phyloP scores from a whole-genome alignment of 2,888 invertebrate genomes.

The Psylliodes chrysocephalus region DNA sequence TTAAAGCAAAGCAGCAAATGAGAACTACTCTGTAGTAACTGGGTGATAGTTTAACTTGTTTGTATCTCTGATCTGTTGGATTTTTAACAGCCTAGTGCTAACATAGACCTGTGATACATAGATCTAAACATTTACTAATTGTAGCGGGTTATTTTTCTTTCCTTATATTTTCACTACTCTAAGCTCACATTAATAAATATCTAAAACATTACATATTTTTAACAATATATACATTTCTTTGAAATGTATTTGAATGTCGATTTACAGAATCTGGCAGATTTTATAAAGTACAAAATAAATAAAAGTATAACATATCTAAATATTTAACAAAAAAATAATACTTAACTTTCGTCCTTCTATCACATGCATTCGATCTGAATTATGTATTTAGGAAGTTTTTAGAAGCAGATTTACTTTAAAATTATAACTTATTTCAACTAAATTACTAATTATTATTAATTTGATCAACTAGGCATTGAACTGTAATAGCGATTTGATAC shows the following conservation, averaged over 20 bases:
- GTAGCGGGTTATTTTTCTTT: conserved; percentile 54
- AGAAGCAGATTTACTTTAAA: no score
- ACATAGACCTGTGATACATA: conserved; percentile 58
- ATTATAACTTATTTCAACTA: no score
- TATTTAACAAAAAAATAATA: conserved; percentile 35
- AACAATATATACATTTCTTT: conserved; percentile 61
- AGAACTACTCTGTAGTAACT: conserved; percentile 27
- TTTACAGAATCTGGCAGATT: conserved; percentile 48
- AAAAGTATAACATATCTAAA: conserved; percentile 33
- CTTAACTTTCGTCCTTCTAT: conserved; percentile 10
- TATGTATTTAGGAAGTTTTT: conserved; percentile 17
- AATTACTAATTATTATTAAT: no score
- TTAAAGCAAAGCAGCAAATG: conserved; percentile 30
- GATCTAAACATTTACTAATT: conserved; percentile 58
- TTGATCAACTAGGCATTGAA: no score
- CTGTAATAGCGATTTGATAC: no score
- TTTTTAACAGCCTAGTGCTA: conserved; percentile 54
- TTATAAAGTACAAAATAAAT: conserved; percentile 40
- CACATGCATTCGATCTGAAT: conserved; percentile 23
- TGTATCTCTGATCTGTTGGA: conserved; percentile 46
- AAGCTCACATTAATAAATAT: conserved; percentile 63
- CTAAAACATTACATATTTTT: conserved; percentile 61
- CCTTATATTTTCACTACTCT: conserved; percentile 52
- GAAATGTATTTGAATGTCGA: conserved; percentile 57
- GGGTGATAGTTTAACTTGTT: conserved; percentile 8